Evolutionary conservation across 2,113 vertebrate genomes (phyloP).

Genomic region (Paradoxurus hermaphroditus): DNA sequence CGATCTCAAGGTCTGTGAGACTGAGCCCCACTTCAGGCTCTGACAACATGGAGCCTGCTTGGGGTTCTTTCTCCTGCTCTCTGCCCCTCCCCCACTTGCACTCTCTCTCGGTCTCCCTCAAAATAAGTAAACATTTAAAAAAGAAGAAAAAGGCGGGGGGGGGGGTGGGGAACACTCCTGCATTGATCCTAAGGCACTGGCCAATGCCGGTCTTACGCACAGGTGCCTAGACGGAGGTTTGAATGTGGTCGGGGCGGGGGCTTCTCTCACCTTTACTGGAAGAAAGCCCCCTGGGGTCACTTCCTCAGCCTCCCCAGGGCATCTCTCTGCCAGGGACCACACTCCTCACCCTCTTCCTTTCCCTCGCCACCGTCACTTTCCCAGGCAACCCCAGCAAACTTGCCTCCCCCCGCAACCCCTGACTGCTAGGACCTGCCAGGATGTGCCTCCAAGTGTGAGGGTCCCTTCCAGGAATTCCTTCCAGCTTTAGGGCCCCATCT

Average conservation of each 20-base stretch:
- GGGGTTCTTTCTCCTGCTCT: too few species aligned
- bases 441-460: not conserved
- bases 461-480: not conserved
- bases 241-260: too few species aligned
- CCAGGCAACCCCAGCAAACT: not conserved
- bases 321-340: not conserved
- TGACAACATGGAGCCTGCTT: too few species aligned
- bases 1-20: too few species aligned
- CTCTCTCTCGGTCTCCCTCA: too few species aligned
- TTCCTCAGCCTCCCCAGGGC: not conserved
- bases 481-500: not conserved
- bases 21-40: too few species aligned
- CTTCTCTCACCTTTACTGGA: not conserved
- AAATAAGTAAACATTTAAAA: too few species aligned
- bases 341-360: not conserved
- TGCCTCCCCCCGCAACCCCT: too few species aligned
- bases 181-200: not conserved
- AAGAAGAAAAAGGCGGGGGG: not conserved
- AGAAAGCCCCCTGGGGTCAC: not conserved
- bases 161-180: fast-evolving
- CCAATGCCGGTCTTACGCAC: not conserved
- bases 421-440: not conserved
- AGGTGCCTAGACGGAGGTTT: not conserved
- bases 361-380: not conserved
- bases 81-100: too few species aligned